These are phyloP conservation scores for Cepaea nemoralis DNA, from an alignment of 1,140 invertebrate genomes.

Conservation along the genomic window DNA sequence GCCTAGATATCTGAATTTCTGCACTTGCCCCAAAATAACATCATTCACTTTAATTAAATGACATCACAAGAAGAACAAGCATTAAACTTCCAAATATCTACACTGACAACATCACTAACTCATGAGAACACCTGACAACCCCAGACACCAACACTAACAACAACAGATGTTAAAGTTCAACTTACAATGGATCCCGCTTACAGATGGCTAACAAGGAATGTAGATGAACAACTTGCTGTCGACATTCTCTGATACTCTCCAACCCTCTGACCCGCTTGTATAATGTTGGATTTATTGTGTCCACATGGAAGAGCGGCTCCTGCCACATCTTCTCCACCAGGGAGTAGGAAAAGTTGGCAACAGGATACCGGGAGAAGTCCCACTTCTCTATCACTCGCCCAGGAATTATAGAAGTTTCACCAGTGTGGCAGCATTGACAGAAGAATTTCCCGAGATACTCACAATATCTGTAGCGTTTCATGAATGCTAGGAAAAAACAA, in stretches of 20 bases:
- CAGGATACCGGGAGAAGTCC: slow-evolving; percentile 82
- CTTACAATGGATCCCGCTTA: slow-evolving; percentile 60
- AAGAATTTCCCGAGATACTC: slow-evolving; percentile 89
- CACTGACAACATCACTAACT: no score
- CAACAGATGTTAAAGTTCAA: neutral
- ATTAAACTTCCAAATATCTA: no score
- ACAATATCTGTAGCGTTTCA: slow-evolving; percentile 80
- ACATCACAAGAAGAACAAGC: no score
- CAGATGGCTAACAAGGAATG: slow-evolving; percentile 77
- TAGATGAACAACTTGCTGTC: slow-evolving; percentile 79
- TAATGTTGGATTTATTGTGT: slow-evolving; percentile 78
- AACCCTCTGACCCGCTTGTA: slow-evolving; percentile 78
- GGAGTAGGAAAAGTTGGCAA: slow-evolving; percentile 85
- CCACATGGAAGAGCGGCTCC: slow-evolving; percentile 83
- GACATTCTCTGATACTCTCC: slow-evolving; percentile 75
- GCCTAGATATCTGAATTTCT: no score
- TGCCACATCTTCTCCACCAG: slow-evolving; percentile 83
- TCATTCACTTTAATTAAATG: no score
- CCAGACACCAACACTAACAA: no score
- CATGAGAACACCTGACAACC: no score
- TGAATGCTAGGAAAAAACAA: no score
- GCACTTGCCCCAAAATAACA: no score
- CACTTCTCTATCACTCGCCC: slow-evolving; percentile 83
- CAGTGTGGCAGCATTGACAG: slow-evolving; percentile 89
- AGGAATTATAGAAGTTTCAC: slow-evolving; percentile 83